These are phyloP conservation scores for Apeltes quadracus DNA, from an alignment of 2,113 vertebrate species.

Conservation along the genomic window DNA sequence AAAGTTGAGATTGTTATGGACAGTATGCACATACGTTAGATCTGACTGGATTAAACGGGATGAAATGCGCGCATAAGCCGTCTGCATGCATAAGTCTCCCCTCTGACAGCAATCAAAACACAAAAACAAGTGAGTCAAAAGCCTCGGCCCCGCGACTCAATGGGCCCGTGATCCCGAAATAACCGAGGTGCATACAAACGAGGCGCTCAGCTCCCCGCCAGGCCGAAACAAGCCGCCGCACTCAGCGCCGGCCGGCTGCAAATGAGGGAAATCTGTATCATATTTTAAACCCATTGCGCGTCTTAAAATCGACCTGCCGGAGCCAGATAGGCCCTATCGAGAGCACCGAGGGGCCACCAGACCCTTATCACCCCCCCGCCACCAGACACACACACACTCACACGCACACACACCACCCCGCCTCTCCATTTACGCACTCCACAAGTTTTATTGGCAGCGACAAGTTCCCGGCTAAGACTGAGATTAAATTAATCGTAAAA, in stretches of 20 bases:
- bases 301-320: conserved; percentile 78
- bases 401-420: no score
- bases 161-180: conserved; percentile 46
- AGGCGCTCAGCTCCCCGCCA: conserved; percentile 39
- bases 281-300: conserved; percentile 78
- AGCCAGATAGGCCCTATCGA: conserved; percentile 84
- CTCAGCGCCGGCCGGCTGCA: conserved; percentile 74
- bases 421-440: conserved; percentile 68
- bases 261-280: conserved; percentile 81
- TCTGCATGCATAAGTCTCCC: conserved; percentile 33
- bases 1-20: neutral
- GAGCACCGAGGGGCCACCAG: conserved; percentile 70
- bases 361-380: conserved; percentile 70
- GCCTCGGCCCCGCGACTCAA: conserved; percentile 37
- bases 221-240: conserved; percentile 35
- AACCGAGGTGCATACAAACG: conserved; percentile 40
- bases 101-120: conserved; percentile 47
- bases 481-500: conserved; percentile 88
- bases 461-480: conserved; percentile 81
- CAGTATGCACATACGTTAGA: neutral
- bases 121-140: conserved; percentile 54
- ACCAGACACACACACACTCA: no score
- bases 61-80: conserved; percentile 16
- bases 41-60: conserved; percentile 1
- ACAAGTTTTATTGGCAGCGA: conserved; percentile 82